Percentiles rank a stretch among this genome's conserved stretches.
These are phyloP conservation scores for Yponomeuta sedellus DNA, from an alignment of 2,888 invertebrate species.

Conservation along the genomic window DNA sequence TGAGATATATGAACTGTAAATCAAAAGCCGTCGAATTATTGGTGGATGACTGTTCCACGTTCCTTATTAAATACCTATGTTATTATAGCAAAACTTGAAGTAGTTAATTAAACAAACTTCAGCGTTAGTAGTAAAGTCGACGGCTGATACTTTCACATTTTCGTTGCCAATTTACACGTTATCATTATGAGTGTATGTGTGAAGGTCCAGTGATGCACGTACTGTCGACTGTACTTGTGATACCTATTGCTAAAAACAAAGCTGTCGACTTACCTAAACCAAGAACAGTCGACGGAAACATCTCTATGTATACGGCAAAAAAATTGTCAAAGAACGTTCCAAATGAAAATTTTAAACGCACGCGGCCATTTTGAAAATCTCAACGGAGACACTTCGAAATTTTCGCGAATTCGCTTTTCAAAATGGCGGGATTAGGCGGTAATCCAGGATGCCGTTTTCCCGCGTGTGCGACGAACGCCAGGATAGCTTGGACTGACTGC, in stretches of 20 bases:
- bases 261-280: background rate
- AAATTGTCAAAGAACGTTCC: background rate
- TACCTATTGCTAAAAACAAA: background rate
- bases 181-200: too few species aligned
- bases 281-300: background rate
- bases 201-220: too few species aligned
- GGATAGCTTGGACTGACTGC: slow-evolving; percentile 61
- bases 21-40: too few species aligned
- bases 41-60: too few species aligned
- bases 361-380: background rate
- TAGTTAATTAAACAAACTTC: too few species aligned
- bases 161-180: too few species aligned
- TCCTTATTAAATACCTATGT: too few species aligned
- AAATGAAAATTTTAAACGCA: background rate
- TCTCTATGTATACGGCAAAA: background rate
- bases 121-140: too few species aligned
- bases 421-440: background rate
- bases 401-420: background rate
- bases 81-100: too few species aligned
- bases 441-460: background rate
- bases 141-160: too few species aligned
- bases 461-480: slow-evolving; percentile 58
- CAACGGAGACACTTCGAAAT: background rate
- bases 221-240: background rate
- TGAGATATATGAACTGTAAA: too few species aligned